Base-by-base conservation (phyloP, 2,797 vertebrate genomes). In the Glyptemys insculpta region DNA sequence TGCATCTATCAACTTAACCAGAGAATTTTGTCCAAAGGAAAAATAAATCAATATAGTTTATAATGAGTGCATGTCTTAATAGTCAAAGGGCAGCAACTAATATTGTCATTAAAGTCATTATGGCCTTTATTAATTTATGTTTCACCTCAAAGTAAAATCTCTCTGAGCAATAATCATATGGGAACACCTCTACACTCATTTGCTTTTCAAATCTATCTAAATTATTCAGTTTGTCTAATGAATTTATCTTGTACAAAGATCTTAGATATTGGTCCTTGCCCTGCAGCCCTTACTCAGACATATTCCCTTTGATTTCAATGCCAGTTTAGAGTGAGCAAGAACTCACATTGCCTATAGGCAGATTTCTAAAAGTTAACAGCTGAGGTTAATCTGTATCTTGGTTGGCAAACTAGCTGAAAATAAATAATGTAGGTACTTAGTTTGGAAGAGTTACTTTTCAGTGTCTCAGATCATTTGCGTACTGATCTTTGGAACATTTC, bases 171-270 rank as follows among this genome's bases (percentile, higher is more conserved):
- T 96, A 95, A 96, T 95, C 97, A 94, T 92, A 93, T 92, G 97
- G 96, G 96, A 97, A 94, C 97, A 96, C 96, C 97, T 98, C 68
- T 95, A 87, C 25, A 76, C 94, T 97, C 91, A 54, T 96, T 94
- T 93, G 96, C 95, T 96, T 96, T 98, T 97, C 94, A 98, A 93
- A 97, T 94, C 92, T 91, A 59, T 83, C 96, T 98, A 56, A 98
- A 98, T 98, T 97, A 98, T 98, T 98, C 95, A 98, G 95, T 87
- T 96, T 87, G 27, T 95, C 97, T 98, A 97, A 98, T 97, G 98
- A 98, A 98, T 97, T 97, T 96, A 91, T 97, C 96, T 95, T 96
- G 97, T 96, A 97, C 87, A 65, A 47, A 18, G n/a, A 93, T 92
- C 93, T 89, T 34, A 62, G 92, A 74, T 81, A 37, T 49, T 34